These are phyloP conservation scores for Hipposideros armiger DNA, from an alignment of 2,113 vertebrate genomes.

Conservation along the genomic window DNA sequence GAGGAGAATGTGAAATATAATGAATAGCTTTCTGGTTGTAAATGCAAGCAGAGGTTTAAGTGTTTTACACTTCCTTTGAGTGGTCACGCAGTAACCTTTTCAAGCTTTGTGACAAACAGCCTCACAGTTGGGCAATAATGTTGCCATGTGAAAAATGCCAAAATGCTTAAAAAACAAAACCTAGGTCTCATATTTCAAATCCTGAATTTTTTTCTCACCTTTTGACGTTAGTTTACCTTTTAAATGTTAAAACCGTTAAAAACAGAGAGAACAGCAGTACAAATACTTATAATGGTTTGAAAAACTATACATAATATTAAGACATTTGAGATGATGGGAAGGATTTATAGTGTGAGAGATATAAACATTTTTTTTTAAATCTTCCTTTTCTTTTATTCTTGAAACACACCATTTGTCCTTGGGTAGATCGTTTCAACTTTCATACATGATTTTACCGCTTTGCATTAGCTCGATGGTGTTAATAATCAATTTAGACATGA, in stretches of 20 bases:
- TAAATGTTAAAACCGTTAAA: background rate
- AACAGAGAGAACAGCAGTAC: background rate
- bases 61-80: constrained; percentile 45
- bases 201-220: background rate
- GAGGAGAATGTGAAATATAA: constrained; percentile 37
- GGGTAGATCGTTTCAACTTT: background rate
- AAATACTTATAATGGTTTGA: background rate
- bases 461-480: background rate
- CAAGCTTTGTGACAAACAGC: constrained; percentile 52
- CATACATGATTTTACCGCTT: background rate
- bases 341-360: background rate
- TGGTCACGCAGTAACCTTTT: constrained; percentile 52
- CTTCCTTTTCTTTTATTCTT: background rate
- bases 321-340: background rate
- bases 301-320: background rate
- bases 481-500: background rate
- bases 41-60: background rate
- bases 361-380: background rate
- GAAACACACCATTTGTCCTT: background rate
- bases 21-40: constrained; percentile 29
- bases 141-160: constrained; percentile 24
- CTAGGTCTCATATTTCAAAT: background rate
- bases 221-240: background rate
- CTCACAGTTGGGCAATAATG: background rate
- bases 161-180: constrained; percentile 34